phyloP scores from a whole-genome alignment of 2,113 vertebrate genomes.

The Myotis lucifugus region DNA sequence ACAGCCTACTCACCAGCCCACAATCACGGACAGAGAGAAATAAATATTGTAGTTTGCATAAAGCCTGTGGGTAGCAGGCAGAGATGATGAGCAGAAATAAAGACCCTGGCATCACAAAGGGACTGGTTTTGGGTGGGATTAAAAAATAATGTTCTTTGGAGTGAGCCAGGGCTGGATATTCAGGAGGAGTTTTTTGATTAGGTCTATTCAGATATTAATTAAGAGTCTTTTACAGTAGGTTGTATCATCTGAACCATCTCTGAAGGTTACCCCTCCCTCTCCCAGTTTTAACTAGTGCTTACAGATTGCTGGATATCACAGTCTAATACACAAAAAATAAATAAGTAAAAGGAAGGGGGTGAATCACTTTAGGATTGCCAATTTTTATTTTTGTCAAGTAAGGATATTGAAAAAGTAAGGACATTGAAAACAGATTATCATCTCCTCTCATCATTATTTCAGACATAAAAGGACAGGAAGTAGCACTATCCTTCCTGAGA shows the following conservation, averaged over 20 bases:
- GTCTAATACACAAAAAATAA: background rate
- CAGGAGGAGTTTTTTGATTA: background rate
- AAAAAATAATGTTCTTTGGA: background rate
- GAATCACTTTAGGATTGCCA: background rate
- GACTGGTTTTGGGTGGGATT: background rate
- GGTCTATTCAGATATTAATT: slow-evolving; percentile 1
- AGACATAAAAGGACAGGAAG: background rate
- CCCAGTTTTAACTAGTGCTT: background rate
- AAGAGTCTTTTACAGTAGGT: background rate
- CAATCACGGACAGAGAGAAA: slow-evolving; percentile 37
- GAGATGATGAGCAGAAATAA: background rate
- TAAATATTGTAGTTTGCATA: background rate
- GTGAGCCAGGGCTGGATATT: background rate
- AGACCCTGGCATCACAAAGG: background rate
- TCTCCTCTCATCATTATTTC: background rate
- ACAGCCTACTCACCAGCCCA: slow-evolving; percentile 38
- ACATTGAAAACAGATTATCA: background rate
- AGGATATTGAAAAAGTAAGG: background rate
- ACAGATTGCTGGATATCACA: background rate
- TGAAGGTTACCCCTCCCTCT: background rate
- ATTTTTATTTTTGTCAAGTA: slow-evolving; percentile 13
- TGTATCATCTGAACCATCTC: background rate
- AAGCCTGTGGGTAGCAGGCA: background rate
- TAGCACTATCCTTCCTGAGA: background rate
- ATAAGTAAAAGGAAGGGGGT: background rate